phyloP scores from a whole-genome alignment of 2,113 vertebrate genomes.

The Sus scrofa region T2T-Sscrofa CM000824.6:167185001-167185500 shows the following conservation, averaged over 20 bases:
- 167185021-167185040: constrained; percentile 69
- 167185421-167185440: constrained; percentile 6
- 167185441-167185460: constrained; percentile 20
- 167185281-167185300: not conserved
- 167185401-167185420: constrained; percentile 44
- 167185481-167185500: constrained; percentile 56
- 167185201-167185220: not conserved
- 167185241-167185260: not conserved
- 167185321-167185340: constrained; percentile 11
- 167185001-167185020: constrained; percentile 74
- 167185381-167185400: constrained; percentile 23
- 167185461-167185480: constrained; percentile 22
- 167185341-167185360: constrained; percentile 53
- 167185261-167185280: not conserved
- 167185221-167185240: not conserved
- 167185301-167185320: not conserved
- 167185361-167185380: constrained; percentile 50
- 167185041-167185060: constrained; percentile 47
- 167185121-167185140: constrained; percentile 10
- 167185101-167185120: constrained; percentile 23
- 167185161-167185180: not conserved
- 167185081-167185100: constrained; percentile 23
- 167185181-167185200: not conserved
- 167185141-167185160: constrained; percentile 35
- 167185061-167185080: not conserved